Conservation (phyloP, 2,113 vertebrate genomes). For the Hyaena hyaena region DNA sequence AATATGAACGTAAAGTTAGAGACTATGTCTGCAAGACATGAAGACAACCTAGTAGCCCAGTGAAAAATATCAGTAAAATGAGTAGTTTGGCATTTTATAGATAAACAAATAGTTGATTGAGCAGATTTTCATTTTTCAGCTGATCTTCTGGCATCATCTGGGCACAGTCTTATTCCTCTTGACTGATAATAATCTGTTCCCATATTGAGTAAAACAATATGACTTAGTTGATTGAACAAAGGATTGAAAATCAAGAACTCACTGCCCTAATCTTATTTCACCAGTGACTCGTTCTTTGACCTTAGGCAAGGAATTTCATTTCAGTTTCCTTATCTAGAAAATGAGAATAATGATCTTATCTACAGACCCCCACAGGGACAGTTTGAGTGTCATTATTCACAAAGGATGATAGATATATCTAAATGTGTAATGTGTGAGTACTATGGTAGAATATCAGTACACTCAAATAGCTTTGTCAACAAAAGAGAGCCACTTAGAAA, state of each 20-base stretch:
- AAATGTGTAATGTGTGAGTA: constrained; percentile 22
- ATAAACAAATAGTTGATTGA: constrained; percentile 63
- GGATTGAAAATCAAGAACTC: constrained; percentile 72
- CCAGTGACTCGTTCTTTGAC: constrained; percentile 77
- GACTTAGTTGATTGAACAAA: constrained; percentile 65
- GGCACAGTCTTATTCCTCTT: constrained; percentile 9
- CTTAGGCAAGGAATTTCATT: constrained; percentile 77
- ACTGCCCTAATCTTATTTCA: constrained; percentile 71
- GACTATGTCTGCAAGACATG: background rate
- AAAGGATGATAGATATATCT: constrained; percentile 61
- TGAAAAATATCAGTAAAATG: constrained; percentile 43
- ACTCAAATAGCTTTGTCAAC: constrained; percentile 59
- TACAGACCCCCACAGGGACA: constrained; percentile 31
- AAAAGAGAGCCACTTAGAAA: constrained; percentile 18
- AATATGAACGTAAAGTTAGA: background rate
- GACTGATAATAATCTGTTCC: constrained; percentile 66
- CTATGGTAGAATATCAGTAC: constrained; percentile 54
- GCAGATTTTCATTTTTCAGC: constrained; percentile 57
- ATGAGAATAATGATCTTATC: constrained; percentile 78
- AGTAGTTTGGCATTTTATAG: constrained; percentile 38
- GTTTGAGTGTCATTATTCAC: constrained; percentile 67
- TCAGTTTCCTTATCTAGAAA: constrained; percentile 79
- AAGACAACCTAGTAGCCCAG: background rate
- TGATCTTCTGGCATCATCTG: constrained; percentile 16
- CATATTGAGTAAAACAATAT: constrained; percentile 65